Base-by-base conservation (phyloP, 53 echinoderm and acorn worm genomes). In the Antedon mediterranea region DNA sequence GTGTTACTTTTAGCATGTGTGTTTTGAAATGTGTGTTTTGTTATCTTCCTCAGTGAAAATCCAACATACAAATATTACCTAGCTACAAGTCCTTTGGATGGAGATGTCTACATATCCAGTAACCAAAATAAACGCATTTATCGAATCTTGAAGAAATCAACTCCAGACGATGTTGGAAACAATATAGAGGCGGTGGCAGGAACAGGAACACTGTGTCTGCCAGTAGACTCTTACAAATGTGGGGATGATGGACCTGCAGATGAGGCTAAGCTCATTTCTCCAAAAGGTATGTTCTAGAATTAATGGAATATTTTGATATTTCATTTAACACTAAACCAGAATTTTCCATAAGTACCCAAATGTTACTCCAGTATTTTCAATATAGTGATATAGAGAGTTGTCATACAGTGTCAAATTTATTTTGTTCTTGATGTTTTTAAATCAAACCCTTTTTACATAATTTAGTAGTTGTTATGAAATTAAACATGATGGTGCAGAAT, bases 61-160 rank as follows among this genome's bases (percentile, higher is more conserved):
- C 98, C 98, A 7, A 86, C 86, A 13, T 88, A 90, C 84, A 98
- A 98, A 87, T 98, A 93, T 82, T 93, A 98, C 85, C 76, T 98
- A 42, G 98, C 98, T 4, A 83, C 88, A 26, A 93, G 84, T 73
- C 89, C 90, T 4, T 80, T 90, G 34, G 85, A 90, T 13, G 90
- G 92, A 23, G 78, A 81, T 34, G 90, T 98, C 30, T 98, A 90
- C 81, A 77, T 98, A 76, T 93, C 98, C 0, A 93, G 90, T 32
- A 85, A 87, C 30, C 98, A 98, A 82, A 88, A 80, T 28, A 83
- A 89, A 32, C 88, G 87, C 74, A 90, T 98, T 80, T 86, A 85
- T 43, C 81, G 84, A 31, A 78, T 98, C 34, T 80, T 77, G 34
- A 81, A 85, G 37, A 78, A 78, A 71, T 72, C 77, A 18, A 75